Base-by-base conservation (phyloP, 2,113 vertebrate genomes). In the Ochotona princeps region DNA sequence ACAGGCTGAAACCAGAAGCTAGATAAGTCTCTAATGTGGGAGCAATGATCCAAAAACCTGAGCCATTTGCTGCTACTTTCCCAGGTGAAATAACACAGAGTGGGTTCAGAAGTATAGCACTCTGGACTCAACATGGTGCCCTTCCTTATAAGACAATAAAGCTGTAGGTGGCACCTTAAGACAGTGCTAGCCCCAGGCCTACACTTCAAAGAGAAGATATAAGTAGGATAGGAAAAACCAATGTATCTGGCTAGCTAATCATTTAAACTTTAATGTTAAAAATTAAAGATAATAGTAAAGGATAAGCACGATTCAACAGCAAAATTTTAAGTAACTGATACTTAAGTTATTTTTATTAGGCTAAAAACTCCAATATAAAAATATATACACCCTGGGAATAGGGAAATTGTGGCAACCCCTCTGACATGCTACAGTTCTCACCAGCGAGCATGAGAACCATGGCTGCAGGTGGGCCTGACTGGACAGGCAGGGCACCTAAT, bases 191-290 rank as follows among this genome's bases (percentile, higher is more conserved):
- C 14, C 54, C 54, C 15, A 67, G 26, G 75, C 26, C 30, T 47
- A 81, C 65, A 25, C 23, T 72, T 82, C 82, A 92, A 91, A 90
- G 21, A 25, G 76, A 95, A 93, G 35, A 28, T 89, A 85, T 23
- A 84, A 96, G 51, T 89, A 23, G 70, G 85, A 61, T 5, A 79
- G 72, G 11, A 83, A 92, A 92, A 51, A 94, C 35, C 28, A 92
- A 86, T 25, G 28, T 54, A 80, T 65, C 66, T 54, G 7, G 51
- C 21, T 80, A 78, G 0, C 14, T 6, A 66, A 76, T 23, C 15
- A 7, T 79, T 90, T 63, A 69, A 87, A 74, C 13, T 26, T 70
- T 61, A 72, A 28, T 49, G 38, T 63, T 18, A 35, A 80, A 92
- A 89, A 74, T 72, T 51, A 47, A 87, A 60, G 87, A n/a, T 7